Conservation (phyloP, 2,888 invertebrate genomes). For the Ormyrus thymus region DNA sequence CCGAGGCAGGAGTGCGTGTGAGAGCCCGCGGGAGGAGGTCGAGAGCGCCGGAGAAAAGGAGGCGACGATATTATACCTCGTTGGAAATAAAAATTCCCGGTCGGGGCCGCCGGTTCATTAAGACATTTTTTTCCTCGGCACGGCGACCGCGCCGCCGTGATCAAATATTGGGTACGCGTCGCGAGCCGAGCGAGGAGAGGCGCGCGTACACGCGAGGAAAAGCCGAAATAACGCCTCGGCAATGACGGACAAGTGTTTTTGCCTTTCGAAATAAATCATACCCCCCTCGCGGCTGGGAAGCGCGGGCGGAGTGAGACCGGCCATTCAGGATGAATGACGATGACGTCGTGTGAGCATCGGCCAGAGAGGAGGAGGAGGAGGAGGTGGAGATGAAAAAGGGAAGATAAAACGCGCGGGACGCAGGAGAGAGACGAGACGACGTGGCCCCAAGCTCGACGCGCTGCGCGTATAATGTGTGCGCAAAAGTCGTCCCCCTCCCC, state of each 20-base stretch:
- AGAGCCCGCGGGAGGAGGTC: neutral
- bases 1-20: neutral
- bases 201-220: slow-evolving; percentile 29
- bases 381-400: slow-evolving; percentile 38
- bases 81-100: slow-evolving; percentile 43
- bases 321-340: slow-evolving; percentile 60
- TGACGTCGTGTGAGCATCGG: slow-evolving; percentile 54
- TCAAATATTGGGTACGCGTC: neutral
- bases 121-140: slow-evolving; percentile 26
- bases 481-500: too few relatives aligned
- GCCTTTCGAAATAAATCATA: slow-evolving; percentile 51
- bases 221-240: slow-evolving; percentile 41
- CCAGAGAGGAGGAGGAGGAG: neutral
- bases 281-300: slow-evolving; percentile 40
- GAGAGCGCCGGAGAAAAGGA: neutral
- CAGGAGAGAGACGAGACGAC: slow-evolving; percentile 55
- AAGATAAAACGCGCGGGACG: slow-evolving; percentile 48
- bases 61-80: neutral
- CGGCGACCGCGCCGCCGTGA: too few relatives aligned
- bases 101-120: slow-evolving; percentile 45
- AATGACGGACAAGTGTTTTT: slow-evolving; percentile 54
- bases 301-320: slow-evolving; percentile 8
- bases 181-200: neutral
- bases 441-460: neutral
- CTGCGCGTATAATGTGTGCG: too few relatives aligned